Percentiles rank a stretch among this genome's conserved stretches.
phyloP scores from a whole-genome alignment of 2,888 invertebrate species.

The Eilema depressum region DNA sequence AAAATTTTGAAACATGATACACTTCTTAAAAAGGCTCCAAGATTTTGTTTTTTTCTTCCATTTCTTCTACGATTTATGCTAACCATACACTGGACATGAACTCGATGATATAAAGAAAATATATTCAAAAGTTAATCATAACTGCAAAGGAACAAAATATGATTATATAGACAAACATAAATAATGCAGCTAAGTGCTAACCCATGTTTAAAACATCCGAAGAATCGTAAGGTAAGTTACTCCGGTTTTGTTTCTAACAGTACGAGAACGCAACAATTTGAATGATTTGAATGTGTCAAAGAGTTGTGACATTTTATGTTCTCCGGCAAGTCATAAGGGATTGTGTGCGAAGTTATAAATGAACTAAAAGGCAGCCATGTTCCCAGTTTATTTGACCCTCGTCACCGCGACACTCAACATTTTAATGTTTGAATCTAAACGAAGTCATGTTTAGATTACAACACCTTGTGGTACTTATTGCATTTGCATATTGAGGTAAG shows the following conservation, averaged over 20 bases:
- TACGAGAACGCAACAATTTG: slow-evolving; percentile 5
- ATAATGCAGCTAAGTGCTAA: not conserved
- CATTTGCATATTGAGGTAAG: slow-evolving; percentile 28
- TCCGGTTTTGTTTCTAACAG: not conserved
- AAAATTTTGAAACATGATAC: too few species aligned
- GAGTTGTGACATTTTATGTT: slow-evolving; percentile 38
- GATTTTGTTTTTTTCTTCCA: too few species aligned
- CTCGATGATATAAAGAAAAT: too few species aligned
- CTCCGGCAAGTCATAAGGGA: slow-evolving; percentile 32
- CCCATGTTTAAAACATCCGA: not conserved
- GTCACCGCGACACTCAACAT: slow-evolving; percentile 48
- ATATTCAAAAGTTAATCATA: too few species aligned
- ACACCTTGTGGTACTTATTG: slow-evolving; percentile 25
- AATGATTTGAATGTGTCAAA: slow-evolving; percentile 37
- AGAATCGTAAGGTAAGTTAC: too few species aligned
- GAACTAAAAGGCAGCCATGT: slow-evolving; percentile 41
- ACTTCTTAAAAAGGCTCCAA: too few species aligned
- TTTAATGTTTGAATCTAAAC: slow-evolving; percentile 54
- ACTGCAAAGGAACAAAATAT: too few species aligned
- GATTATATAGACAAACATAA: too few species aligned
- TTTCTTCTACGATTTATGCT: too few species aligned
- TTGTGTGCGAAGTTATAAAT: slow-evolving; percentile 48
- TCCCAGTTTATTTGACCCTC: slow-evolving; percentile 53
- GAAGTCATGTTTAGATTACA: slow-evolving; percentile 51
- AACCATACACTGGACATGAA: too few species aligned